Percentiles rank a stretch among this genome's conserved stretches.
Conservation (phyloP, 1,140 invertebrate genomes). For the Drosophila insularis region DNA sequence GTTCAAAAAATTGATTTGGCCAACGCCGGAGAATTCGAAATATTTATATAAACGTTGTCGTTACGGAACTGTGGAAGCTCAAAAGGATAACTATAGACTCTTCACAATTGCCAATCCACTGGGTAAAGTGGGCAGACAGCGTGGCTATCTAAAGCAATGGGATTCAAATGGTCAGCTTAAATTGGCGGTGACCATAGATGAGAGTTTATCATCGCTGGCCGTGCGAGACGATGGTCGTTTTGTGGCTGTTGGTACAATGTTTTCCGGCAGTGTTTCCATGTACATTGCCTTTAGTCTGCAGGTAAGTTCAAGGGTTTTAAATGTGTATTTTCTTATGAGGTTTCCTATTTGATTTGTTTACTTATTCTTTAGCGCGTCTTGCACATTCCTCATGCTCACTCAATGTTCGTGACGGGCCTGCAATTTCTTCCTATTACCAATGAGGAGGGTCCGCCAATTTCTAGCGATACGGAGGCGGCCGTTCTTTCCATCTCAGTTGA, state of each 20-base stretch:
- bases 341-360: background rate
- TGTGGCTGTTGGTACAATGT: constrained; percentile 96
- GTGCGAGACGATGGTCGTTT: constrained; percentile 95
- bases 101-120: constrained; percentile 93
- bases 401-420: constrained; percentile 96
- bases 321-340: background rate
- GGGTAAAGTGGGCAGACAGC: constrained; percentile 86
- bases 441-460: constrained; percentile 85
- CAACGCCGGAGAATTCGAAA: constrained; percentile 87
- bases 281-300: constrained; percentile 96
- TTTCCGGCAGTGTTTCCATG: constrained; percentile 94
- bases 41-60: constrained; percentile 93
- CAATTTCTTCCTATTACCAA: constrained; percentile 91
- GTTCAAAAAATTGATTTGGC: constrained; percentile 87
- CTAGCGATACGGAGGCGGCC: constrained; percentile 90
- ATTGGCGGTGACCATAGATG: constrained; percentile 85
- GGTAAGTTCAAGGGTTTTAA: constrained; percentile 83
- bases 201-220: constrained; percentile 92
- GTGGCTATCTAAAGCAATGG: constrained; percentile 90
- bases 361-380: constrained; percentile 87
- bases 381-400: constrained; percentile 92
- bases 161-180: constrained; percentile 84
- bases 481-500: constrained; percentile 97
- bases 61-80: constrained; percentile 88
- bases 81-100: constrained; percentile 86